Conservation (phyloP, 2,888 invertebrate species). For the Tetropium fuscum region DNA sequence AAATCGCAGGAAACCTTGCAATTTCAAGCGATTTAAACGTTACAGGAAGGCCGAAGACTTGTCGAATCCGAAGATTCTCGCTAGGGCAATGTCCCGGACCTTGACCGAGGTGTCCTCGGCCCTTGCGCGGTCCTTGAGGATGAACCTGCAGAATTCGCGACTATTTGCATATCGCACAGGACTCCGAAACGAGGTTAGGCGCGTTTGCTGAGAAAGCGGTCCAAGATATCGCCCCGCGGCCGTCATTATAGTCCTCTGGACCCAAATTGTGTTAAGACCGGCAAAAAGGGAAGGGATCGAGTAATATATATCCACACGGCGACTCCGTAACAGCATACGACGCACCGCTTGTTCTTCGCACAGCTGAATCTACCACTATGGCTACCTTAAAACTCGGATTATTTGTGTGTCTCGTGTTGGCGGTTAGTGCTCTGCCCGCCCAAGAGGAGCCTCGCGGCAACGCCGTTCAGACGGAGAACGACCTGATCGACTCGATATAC, state of each 20-base stretch:
- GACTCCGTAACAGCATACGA: constrained; percentile 61
- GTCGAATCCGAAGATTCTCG: too few species aligned
- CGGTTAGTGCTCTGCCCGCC: constrained; percentile 77
- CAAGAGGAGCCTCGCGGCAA: constrained; percentile 69
- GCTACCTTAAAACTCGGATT: constrained; percentile 68
- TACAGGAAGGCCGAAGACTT: too few species aligned
- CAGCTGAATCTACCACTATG: constrained; percentile 54
- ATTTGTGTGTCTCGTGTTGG: constrained; percentile 69
- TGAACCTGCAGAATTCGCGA: constrained; percentile 33
- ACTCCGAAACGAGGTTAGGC: constrained; percentile 63
- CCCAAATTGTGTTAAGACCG: constrained; percentile 64
- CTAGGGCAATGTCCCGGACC: too few species aligned
- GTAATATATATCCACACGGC: constrained; percentile 63
- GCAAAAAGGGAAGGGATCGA: constrained; percentile 60
- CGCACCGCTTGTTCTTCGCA: constrained; percentile 53
- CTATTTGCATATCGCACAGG: constrained; percentile 58
- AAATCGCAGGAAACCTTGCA: too few species aligned
- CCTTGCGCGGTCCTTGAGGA: constrained; percentile 9
- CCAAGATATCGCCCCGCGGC: constrained; percentile 65
- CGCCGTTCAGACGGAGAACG: constrained; percentile 78
- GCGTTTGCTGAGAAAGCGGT: constrained; percentile 66
- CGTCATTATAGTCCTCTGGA: constrained; percentile 64
- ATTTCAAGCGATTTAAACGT: too few species aligned
- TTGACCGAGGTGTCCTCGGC: constrained; percentile 1
- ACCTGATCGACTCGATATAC: constrained; percentile 82